Conservation (phyloP, 2,888 invertebrate genomes). For the Mongoloraphidia duomilia region DNA sequence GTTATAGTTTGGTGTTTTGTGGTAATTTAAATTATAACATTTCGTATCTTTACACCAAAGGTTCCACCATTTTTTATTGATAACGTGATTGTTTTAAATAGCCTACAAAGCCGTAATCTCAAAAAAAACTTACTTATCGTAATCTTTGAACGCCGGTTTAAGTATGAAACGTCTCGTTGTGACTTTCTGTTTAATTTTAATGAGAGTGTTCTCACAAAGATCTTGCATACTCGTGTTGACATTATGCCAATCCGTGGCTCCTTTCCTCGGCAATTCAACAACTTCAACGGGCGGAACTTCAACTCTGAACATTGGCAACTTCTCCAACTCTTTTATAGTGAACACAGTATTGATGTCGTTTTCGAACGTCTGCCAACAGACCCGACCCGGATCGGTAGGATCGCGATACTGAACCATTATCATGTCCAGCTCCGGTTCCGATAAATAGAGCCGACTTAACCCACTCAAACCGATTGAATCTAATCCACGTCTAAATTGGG, state of each 20-base stretch:
- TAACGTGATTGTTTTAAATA: no score
- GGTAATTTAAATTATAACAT: no score
- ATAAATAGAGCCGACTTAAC: slow-evolving; percentile 38
- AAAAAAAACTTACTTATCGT: slow-evolving; percentile 41
- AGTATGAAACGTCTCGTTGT: slow-evolving; percentile 45
- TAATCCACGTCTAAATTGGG: slow-evolving; percentile 56
- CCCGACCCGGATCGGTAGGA: slow-evolving; percentile 49
- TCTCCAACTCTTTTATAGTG: slow-evolving; percentile 21
- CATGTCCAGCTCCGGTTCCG: slow-evolving; percentile 45
- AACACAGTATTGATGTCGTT: slow-evolving; percentile 59
- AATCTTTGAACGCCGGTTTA: slow-evolving; percentile 53
- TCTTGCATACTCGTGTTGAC: slow-evolving; percentile 28
- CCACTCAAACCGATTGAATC: slow-evolving; percentile 49
- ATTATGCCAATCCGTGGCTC: slow-evolving; percentile 34
- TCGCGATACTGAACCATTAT: slow-evolving; percentile 54
- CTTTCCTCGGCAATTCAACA: slow-evolving; percentile 31
- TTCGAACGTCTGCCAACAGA: slow-evolving; percentile 64
- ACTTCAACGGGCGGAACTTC: slow-evolving; percentile 40
- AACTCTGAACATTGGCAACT: slow-evolving; percentile 36
- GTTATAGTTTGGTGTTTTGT: no score
- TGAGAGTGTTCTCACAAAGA: slow-evolving; percentile 44
- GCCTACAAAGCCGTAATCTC: neutral
- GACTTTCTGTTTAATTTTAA: slow-evolving; percentile 46
- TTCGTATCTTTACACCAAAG: no score
- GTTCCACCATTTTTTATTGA: no score